Evolutionary conservation across 2,888 invertebrate genomes (phyloP), one percentile per base, ranked within the genome.

Genomic region (Lepetodrilus schrolli): DNA sequence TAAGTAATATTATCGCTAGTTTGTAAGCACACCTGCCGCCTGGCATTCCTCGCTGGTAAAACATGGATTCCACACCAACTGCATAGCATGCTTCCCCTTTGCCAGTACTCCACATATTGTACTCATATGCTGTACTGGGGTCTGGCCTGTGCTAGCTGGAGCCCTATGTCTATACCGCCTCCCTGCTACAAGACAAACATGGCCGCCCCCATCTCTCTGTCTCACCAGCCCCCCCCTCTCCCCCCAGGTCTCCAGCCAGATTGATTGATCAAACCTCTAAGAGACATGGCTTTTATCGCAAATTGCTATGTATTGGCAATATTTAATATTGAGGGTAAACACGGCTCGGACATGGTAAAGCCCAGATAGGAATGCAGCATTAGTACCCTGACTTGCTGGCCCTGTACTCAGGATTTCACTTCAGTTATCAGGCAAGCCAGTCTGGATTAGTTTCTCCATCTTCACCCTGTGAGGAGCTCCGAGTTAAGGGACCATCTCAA

Each of bases 11-110:
- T n/a, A n/a, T n/a, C n/a, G n/a, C n/a, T n/a, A n/a, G n/a, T n/a
- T n/a, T n/a, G n/a, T n/a, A n/a, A n/a, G n/a, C n/a, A n/a, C n/a
- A n/a, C n/a, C n/a, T n/a, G n/a, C n/a, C n/a, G n/a, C n/a, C n/a
- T n/a, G n/a, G n/a, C n/a, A n/a, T n/a, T n/a, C n/a, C n/a, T n/a
- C n/a, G n/a, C n/a, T n/a, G n/a, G n/a, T n/a, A n/a, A n/a, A n/a
- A n/a, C n/a, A n/a, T n/a, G n/a, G n/a, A 58, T 58, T 58, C 58
- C 58, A 58, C 26, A 58, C 58, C 26, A 58, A 58, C 58, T 43
- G 3, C 58, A n/a, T 58, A 17, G 17, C 3, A 58, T 58, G 58
- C 26, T 30, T 34, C 58, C 26, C 58, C 26, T 58, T 58, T 23
- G 30, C 58, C 58, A 58, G 26, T 58, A 58, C 30, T 48, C 48